Base-by-base conservation (phyloP, 2,113 vertebrate genomes). In the Dasypus novemcinctus region DNA sequence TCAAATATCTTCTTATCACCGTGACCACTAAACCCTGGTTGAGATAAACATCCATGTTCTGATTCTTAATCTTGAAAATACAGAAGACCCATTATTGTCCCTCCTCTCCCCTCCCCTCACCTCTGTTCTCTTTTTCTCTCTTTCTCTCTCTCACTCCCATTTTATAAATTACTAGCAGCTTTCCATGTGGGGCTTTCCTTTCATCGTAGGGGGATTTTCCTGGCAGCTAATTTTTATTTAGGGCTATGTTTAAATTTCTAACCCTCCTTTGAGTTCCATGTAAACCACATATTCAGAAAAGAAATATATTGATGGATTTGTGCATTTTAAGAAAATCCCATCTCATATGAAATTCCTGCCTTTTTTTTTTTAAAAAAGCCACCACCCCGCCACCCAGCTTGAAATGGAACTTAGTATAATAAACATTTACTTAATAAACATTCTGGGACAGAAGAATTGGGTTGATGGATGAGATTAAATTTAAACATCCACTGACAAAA, bases 401-500 rank as follows among this genome's bases (percentile, higher is more conserved):
- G 68, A 95, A 94, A 87, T 72, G 46, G 91, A 96, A 94, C 96
- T 86, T 96, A 75, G 78, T 83, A 95, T 90, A 95, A 93, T 96
- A 97, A 97, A 97, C 82, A 97, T 95, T 97, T 97, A 89, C 86
- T 96, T 96, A 89, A 91, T 87, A 95, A 96, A 61, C 52, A 89
- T 59, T 89, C 74, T 25, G 27, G 75, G 83, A 79, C 27, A 91
- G 91, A 87, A 91, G 93, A 80, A 84, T 61, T 81, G 41, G 41
- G 36, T 11, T 89, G 89, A 93, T 89, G 41, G 82, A 89, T 96
- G 78, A 46, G 68, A 82, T 83, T 87, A 93, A 33, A 95, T 83
- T 95, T 94, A 96, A 97, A 95, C 64, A 87, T 83, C 41, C 86
- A 93, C 63, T 80, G 88, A 82, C 85, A 90, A 93, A 94, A 85